A percentile compares a stretch with the other conserved stretches of the same genome.
These are phyloP conservation scores for Apis dorsata DNA, from an alignment of 1,140 invertebrate species.

Conservation along the genomic window DNA sequence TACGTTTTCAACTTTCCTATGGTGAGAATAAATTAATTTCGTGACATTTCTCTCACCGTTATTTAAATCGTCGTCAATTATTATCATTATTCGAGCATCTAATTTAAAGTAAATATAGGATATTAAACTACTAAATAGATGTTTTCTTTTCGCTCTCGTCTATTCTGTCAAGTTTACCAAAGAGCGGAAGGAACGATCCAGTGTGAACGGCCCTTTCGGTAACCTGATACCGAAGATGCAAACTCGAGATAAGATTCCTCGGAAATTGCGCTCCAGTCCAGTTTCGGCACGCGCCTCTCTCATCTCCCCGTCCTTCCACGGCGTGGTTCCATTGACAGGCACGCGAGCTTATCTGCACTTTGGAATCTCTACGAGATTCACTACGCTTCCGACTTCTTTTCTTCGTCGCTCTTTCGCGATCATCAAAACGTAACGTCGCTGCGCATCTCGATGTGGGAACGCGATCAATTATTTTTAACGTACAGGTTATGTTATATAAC, in stretches of 20 bases:
- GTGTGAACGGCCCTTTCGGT: constrained; percentile 55
- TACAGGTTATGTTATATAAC: neutral
- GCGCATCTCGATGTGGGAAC: too few species aligned
- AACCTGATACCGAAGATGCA: constrained; percentile 76
- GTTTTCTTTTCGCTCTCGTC: too few species aligned
- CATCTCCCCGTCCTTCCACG: neutral
- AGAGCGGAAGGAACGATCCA: neutral
- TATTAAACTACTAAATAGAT: too few species aligned
- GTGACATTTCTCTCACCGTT: too few species aligned
- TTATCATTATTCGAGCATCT: too few species aligned
- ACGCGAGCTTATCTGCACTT: constrained; percentile 30
- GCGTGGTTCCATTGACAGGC: constrained; percentile 20
- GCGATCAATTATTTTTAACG: too few species aligned
- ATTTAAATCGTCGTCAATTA: too few species aligned
- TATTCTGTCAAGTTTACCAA: too few species aligned
- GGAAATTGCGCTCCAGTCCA: constrained; percentile 64
- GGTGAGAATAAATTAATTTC: too few species aligned
- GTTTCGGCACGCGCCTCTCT: constrained; percentile 76
- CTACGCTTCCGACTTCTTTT: neutral
- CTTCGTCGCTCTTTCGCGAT: neutral
- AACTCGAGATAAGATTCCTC: constrained; percentile 72
- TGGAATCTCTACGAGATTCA: constrained; percentile 2
- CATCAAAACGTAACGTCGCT: neutral
- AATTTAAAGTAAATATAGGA: too few species aligned
- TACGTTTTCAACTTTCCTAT: too few species aligned